Percentiles rank a stretch among this genome's conserved stretches.
These are phyloP conservation scores for Rostratula benghalensis DNA, from an alignment of 2,113 vertebrate genomes.

Conservation along the genomic window DNA sequence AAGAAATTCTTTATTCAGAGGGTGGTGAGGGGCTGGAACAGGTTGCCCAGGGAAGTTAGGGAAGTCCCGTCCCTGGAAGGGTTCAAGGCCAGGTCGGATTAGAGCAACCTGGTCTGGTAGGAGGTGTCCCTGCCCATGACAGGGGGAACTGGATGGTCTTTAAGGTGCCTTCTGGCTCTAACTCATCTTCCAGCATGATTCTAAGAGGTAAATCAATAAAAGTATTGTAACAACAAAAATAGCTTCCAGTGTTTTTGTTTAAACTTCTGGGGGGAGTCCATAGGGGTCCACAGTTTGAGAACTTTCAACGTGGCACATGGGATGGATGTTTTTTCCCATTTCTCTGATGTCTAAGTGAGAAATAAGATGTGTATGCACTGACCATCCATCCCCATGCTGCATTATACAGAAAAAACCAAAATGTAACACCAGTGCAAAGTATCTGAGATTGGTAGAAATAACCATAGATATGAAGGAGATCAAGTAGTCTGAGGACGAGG, in stretches of 20 bases:
- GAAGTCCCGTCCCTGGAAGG: too few species aligned
- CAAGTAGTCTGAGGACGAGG: neutral
- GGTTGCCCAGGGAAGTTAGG: too few species aligned
- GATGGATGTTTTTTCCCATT: neutral
- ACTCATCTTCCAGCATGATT: neutral
- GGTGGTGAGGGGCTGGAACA: too few species aligned
- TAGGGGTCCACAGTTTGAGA: neutral
- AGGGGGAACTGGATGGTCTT: too few species aligned
- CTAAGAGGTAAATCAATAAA: neutral
- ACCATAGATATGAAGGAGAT: neutral
- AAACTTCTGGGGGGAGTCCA: neutral
- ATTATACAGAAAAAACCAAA: neutral
- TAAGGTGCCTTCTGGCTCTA: too few species aligned
- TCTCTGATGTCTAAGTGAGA: neutral
- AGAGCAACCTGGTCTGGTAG: too few species aligned
- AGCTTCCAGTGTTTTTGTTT: neutral
- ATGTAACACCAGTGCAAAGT: neutral
- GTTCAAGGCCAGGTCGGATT: too few species aligned
- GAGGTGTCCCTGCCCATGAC: too few species aligned
- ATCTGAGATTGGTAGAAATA: neutral
- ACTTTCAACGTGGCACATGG: neutral
- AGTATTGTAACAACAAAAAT: neutral
- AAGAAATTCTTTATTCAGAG: too few species aligned
- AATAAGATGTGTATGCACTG: fast-evolving
- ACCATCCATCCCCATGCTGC: neutral